A percentile compares a stretch with the other conserved stretches of the same genome.
Evolutionary conservation across 1,140 invertebrate genomes (phyloP).

Genomic region (Drosophila triauraria): DNA sequence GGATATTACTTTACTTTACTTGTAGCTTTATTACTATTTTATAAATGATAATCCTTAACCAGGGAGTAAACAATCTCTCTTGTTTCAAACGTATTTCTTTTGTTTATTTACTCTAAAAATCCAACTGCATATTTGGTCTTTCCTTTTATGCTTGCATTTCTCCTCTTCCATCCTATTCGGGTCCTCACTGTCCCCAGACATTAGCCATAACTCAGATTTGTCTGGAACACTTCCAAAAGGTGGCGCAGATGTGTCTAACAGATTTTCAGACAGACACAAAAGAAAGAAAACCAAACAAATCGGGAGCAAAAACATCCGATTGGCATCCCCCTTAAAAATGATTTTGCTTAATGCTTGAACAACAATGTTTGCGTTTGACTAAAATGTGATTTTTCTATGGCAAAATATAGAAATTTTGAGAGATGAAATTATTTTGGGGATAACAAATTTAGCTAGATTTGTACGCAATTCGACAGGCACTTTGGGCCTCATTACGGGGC

Average conservation of each 20-base stretch:
- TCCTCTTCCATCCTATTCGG: not conserved
- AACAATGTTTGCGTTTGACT: not conserved
- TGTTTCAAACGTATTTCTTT: not conserved
- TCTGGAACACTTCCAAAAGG: constrained; percentile 22
- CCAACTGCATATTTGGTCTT: not conserved
- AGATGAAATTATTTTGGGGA: constrained; percentile 9
- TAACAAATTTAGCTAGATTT: constrained; percentile 17
- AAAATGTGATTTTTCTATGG: not conserved
- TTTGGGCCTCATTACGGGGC: constrained; percentile 27
- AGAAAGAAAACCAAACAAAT: not conserved
- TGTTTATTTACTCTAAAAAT: not conserved
- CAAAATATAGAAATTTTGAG: constrained; percentile 2
- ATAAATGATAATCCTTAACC: no score
- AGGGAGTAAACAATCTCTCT: not conserved
- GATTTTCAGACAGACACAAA: constrained; percentile 33
- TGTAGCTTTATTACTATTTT: no score
- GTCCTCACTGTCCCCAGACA: constrained; percentile 11
- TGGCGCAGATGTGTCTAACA: constrained; percentile 23
- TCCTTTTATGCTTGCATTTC: not conserved
- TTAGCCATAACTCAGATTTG: constrained; percentile 20
- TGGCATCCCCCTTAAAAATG: not conserved
- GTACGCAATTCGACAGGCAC: constrained; percentile 46
- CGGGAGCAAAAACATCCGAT: not conserved
- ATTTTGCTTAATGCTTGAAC: not conserved
- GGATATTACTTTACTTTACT: no score